A percentile compares a stretch with the other conserved stretches of the same genome.
phyloP scores from a whole-genome alignment of 2,888 invertebrate species.

The Drosophila mettleri region DNA sequence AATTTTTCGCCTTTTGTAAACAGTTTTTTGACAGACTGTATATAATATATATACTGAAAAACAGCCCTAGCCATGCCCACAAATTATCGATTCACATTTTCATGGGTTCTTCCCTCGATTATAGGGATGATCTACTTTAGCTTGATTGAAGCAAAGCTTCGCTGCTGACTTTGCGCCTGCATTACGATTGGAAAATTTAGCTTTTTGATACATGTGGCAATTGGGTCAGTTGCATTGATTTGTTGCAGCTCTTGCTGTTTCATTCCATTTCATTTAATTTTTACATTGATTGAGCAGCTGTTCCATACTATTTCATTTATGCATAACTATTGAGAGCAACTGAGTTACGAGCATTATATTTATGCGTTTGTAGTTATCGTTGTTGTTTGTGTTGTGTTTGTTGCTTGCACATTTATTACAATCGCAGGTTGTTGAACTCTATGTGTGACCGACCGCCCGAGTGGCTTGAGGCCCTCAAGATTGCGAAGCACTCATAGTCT shows the following conservation, averaged over 20 bases:
- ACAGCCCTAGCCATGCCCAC: too few relatives aligned
- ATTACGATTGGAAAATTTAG: not conserved
- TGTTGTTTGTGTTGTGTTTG: slow-evolving; percentile 16
- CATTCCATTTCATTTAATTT: slow-evolving; percentile 13
- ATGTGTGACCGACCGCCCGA: slow-evolving; percentile 75
- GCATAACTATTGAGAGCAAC: slow-evolving; percentile 39
- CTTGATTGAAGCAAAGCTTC: too few relatives aligned
- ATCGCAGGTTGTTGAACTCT: slow-evolving; percentile 73
- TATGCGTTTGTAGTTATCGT: slow-evolving; percentile 25
- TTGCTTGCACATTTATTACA: slow-evolving; percentile 47
- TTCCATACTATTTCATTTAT: slow-evolving; percentile 15
- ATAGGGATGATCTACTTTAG: too few relatives aligned
- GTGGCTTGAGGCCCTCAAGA: slow-evolving; percentile 67
- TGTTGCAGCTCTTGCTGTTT: not conserved
- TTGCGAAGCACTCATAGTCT: slow-evolving; percentile 48
- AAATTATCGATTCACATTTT: too few relatives aligned
- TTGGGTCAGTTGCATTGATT: slow-evolving; percentile 3
- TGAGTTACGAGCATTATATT: slow-evolving; percentile 39
- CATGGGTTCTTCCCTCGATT: too few relatives aligned
- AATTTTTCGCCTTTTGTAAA: too few relatives aligned
- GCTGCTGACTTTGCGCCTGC: too few relatives aligned
- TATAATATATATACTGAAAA: too few relatives aligned
- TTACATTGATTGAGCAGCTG: slow-evolving; percentile 24
- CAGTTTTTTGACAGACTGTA: too few relatives aligned
- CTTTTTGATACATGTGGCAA: not conserved